Percentiles rank a stretch among this genome's conserved stretches.
These are phyloP conservation scores for Austrolebias charrua DNA, from an alignment of 2,797 vertebrate genomes.

Conservation along the genomic window DNA sequence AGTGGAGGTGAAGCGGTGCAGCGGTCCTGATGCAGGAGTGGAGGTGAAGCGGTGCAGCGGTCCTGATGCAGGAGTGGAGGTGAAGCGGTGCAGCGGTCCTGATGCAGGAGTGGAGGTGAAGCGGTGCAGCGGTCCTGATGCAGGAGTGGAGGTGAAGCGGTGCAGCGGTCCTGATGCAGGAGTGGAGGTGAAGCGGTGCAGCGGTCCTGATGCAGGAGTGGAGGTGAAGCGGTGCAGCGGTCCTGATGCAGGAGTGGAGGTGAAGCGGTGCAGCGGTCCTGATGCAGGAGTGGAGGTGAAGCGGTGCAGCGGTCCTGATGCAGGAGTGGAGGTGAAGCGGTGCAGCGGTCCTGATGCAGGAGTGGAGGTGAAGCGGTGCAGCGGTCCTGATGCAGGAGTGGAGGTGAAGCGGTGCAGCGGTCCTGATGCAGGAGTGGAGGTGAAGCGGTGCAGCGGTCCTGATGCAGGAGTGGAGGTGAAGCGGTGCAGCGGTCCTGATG, in stretches of 20 bases:
- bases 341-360: conserved; percentile 70
- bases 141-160: conserved; percentile 66
- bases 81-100: conserved; percentile 64
- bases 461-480: conserved; percentile 68
- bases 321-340: conserved; percentile 66
- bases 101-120: conserved; percentile 68
- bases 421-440: conserved; percentile 69
- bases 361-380: conserved; percentile 68
- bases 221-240: conserved; percentile 67
- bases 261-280: conserved; percentile 64
- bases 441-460: conserved; percentile 64
- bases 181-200: conserved; percentile 68
- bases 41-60: conserved; percentile 67
- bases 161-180: conserved; percentile 70
- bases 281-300: conserved; percentile 68
- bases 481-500: conserved; percentile 62
- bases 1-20: conserved; percentile 68
- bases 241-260: conserved; percentile 69
- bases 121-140: conserved; percentile 62
- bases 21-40: conserved; percentile 66
- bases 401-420: conserved; percentile 67
- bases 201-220: conserved; percentile 66
- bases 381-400: conserved; percentile 66
- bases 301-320: conserved; percentile 62
- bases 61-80: conserved; percentile 69